Evolutionary conservation across 92 coral and sea anemone genomes (phyloP).

Genomic region (Paragorgia papillata): DNA sequence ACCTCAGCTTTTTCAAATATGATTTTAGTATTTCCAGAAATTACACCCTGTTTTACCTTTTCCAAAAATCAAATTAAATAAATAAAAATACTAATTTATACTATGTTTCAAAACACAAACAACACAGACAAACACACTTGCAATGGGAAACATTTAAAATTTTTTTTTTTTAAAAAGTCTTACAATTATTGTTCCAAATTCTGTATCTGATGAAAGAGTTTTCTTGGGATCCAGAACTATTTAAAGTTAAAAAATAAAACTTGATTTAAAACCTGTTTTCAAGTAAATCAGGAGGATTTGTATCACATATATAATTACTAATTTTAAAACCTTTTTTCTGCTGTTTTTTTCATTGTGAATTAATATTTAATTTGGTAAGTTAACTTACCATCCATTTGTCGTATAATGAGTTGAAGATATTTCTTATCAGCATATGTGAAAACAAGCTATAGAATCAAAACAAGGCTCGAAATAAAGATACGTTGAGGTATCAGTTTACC

Average conservation of each 20-base stretch:
- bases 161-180: too few relatives aligned
- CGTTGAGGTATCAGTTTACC: too few relatives aligned
- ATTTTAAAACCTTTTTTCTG: too few relatives aligned
- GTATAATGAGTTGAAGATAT: constrained; percentile 65
- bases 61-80: neutral
- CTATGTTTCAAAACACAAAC: too few relatives aligned
- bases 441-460: constrained; percentile 60
- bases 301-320: too few relatives aligned
- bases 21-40: constrained; percentile 91
- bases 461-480: neutral
- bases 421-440: constrained; percentile 90
- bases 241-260: constrained; percentile 64
- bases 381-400: constrained; percentile 83
- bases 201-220: constrained; percentile 6
- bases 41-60: constrained; percentile 82
- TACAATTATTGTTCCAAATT: neutral
- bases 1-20: constrained; percentile 96
- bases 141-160: neutral
- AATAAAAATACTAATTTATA: neutral
- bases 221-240: constrained; percentile 71
- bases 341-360: too few relatives aligned
- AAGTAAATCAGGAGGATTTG: too few relatives aligned
- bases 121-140: too few relatives aligned
- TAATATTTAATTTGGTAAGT: constrained; percentile 7
- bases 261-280: too few relatives aligned